Conservation (phyloP, 2,888 invertebrate species). For the Heliconius ethilla region DNA sequence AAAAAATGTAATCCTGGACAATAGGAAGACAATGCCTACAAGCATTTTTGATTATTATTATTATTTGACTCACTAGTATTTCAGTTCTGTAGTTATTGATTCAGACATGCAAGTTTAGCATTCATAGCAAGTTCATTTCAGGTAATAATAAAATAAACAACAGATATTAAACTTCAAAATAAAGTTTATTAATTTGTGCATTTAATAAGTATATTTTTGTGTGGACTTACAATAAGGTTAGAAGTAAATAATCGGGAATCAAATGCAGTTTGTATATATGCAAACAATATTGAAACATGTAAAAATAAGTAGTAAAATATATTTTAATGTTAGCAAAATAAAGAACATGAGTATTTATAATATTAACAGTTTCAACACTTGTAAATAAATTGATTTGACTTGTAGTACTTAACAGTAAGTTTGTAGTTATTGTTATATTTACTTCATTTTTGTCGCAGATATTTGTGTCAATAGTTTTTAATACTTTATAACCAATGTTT, state of each 20-base stretch:
- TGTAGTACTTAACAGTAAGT: not conserved
- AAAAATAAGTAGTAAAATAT: not conserved
- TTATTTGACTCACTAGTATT: not conserved
- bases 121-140: not conserved
- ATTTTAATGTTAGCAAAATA: slow-evolving; percentile 3
- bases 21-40: not conserved
- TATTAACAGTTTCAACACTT: not conserved
- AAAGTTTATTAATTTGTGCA: slow-evolving; percentile 35
- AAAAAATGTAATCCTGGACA: not conserved
- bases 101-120: not conserved
- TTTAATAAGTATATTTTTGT: slow-evolving; percentile 18
- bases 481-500: not conserved
- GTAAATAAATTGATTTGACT: slow-evolving; percentile 2
- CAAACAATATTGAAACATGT: not conserved
- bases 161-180: slow-evolving; percentile 27
- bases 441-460: not conserved
- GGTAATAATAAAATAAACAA: slow-evolving; percentile 25
- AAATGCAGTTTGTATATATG: not conserved
- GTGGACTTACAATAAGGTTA: slow-evolving; percentile 33
- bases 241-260: not conserved
- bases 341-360: slow-evolving; percentile 6
- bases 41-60: not conserved
- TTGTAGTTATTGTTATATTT: not conserved
- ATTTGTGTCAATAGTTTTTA: not conserved
- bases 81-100: not conserved